Conservation (phyloP, 2,113 vertebrate species). For the Zingel zingel region DNA sequence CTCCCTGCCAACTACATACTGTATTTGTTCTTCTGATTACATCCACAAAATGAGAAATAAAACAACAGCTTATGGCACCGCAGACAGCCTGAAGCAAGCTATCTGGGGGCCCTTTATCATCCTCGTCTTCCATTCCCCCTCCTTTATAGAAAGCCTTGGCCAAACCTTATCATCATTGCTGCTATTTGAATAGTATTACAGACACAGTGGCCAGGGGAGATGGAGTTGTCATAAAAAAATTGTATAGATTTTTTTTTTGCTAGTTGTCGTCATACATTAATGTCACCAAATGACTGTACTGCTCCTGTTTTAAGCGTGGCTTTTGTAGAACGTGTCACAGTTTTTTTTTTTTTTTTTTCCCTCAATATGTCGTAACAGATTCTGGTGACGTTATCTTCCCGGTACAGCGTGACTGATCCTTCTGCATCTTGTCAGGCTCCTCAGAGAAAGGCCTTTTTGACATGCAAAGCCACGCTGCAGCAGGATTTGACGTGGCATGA, state of each 20-base stretch:
- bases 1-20: constrained; percentile 57
- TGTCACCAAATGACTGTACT: constrained; percentile 69
- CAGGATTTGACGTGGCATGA: constrained; percentile 60
- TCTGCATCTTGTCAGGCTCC: constrained; percentile 75
- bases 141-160: constrained; percentile 53
- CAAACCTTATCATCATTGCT: constrained; percentile 70
- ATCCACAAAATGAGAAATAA: constrained; percentile 72
- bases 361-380: constrained; percentile 71
- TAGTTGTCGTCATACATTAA: constrained; percentile 74
- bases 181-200: constrained; percentile 73
- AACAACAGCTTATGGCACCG: constrained; percentile 75
- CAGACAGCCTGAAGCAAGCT: constrained; percentile 68
- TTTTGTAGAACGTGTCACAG: constrained; percentile 60
- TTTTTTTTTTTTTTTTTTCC: not conserved
- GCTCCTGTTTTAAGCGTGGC: constrained; percentile 54
- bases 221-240: constrained; percentile 69
- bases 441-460: constrained; percentile 63
- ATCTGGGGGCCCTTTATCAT: constrained; percentile 70
- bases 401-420: constrained; percentile 75
- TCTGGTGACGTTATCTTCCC: constrained; percentile 76
- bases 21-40: constrained; percentile 75
- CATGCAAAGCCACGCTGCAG: constrained; percentile 60
- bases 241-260: constrained; percentile 62
- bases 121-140: constrained; percentile 38
- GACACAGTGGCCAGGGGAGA: constrained; percentile 49